Evolutionary conservation across 2,888 invertebrate genomes (phyloP).

Genomic region (Lepidonotus clava): DNA sequence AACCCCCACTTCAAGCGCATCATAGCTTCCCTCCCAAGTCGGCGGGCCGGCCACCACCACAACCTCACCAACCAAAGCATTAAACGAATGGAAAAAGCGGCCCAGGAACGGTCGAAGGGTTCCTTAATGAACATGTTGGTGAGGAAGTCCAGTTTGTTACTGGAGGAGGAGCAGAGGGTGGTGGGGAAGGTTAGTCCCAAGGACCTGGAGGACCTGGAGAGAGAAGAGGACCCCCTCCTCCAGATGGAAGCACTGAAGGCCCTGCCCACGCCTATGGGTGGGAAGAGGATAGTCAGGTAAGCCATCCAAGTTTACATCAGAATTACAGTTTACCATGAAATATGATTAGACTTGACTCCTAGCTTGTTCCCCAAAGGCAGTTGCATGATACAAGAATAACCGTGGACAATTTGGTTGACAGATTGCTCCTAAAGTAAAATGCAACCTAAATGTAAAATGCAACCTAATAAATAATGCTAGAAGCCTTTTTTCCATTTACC

Average conservation of each 20-base stretch:
- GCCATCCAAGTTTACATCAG: no score
- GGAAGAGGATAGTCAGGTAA: background rate
- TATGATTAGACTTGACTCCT: no score
- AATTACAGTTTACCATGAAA: no score
- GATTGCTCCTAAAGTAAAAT: no score
- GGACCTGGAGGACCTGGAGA: background rate
- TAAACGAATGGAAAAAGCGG: background rate
- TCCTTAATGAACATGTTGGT: background rate
- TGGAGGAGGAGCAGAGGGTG: background rate
- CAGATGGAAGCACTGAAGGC: background rate
- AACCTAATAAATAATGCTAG: no score
- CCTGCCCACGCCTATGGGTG: background rate
- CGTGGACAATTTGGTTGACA: no score
- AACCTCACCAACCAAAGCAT: no score
- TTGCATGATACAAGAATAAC: no score
- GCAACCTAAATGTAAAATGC: no score
- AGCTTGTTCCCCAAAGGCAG: no score
- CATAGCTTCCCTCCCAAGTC: background rate
- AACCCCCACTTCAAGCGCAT: background rate
- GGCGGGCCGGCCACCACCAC: background rate
- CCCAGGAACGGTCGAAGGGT: background rate
- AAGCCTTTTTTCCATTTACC: no score
- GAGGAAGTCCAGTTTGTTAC: background rate
- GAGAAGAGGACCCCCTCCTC: background rate
- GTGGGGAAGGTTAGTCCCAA: background rate